phyloP scores from a whole-genome alignment of 2,797 vertebrate species.

The Tapera naevia region DNA sequence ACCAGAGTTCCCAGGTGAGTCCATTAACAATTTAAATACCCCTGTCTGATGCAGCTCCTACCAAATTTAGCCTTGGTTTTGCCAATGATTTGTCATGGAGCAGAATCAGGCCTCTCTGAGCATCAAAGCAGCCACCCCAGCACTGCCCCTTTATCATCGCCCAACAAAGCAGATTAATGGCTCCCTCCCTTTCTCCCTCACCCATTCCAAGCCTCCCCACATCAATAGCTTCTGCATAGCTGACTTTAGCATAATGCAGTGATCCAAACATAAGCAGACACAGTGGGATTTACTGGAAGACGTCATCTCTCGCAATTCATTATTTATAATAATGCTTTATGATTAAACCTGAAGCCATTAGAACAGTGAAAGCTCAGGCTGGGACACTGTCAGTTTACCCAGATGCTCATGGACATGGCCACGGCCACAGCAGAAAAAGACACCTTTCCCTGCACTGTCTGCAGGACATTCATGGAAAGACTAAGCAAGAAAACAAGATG shows the following conservation, averaged over 20 bases:
- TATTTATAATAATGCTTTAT: constrained; percentile 53
- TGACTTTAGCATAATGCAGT: constrained; percentile 55
- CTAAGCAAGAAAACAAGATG: neutral
- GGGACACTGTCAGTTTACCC: neutral
- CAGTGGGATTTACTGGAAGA: constrained; percentile 63
- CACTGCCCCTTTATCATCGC: neutral
- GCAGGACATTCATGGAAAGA: neutral
- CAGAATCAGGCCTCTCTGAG: neutral
- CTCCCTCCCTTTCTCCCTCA: neutral
- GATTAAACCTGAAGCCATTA: constrained; percentile 52
- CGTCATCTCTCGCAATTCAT: neutral
- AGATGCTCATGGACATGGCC: neutral
- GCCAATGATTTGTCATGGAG: neutral
- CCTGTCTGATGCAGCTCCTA: neutral
- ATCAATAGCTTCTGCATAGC: constrained; percentile 18
- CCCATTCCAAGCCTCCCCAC: neutral
- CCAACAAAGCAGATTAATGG: neutral
- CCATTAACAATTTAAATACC: neutral
- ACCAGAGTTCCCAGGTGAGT: neutral
- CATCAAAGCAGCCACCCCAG: neutral
- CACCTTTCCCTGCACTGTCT: neutral
- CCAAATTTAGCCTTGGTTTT: neutral
- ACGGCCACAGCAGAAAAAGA: neutral
- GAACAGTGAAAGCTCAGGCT: neutral
- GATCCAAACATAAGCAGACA: constrained; percentile 38